Conservation (phyloP, 2,113 vertebrate genomes). For the Podarcis raffonei region DNA sequence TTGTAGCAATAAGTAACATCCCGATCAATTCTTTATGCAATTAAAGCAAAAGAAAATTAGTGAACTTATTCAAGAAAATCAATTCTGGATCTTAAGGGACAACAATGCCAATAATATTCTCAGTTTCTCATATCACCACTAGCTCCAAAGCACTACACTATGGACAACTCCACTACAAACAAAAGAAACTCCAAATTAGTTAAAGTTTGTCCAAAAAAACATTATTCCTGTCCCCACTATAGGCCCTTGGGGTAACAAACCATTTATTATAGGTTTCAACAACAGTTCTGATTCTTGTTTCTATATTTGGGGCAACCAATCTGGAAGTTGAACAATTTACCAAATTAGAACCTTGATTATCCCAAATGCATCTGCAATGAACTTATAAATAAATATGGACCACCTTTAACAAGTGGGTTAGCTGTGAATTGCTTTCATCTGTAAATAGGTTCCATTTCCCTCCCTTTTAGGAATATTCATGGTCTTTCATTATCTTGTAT, state of each 20-base stretch:
- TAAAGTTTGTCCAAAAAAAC: not conserved
- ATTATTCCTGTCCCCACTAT: not conserved
- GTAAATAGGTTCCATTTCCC: not conserved
- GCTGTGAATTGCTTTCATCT: not conserved
- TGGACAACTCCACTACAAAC: not conserved
- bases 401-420: not conserved
- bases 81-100: not conserved
- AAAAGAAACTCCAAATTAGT: not conserved
- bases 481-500: not conserved
- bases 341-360: not conserved
- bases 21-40: conserved; percentile 10
- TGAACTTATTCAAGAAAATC: not conserved
- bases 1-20: not conserved
- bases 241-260: not conserved
- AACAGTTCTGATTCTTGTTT: not conserved
- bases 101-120: not conserved
- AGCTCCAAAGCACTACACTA: not conserved
- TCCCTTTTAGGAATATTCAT: not conserved
- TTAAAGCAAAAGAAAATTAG: conserved; percentile 2
- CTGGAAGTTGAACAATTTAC: not conserved
- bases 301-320: not conserved
- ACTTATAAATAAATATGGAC: not conserved
- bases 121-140: not conserved
- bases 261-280: not conserved
- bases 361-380: not conserved